Conservation (phyloP, 2,113 vertebrate genomes). For the Caranx ignobilis region DNA sequence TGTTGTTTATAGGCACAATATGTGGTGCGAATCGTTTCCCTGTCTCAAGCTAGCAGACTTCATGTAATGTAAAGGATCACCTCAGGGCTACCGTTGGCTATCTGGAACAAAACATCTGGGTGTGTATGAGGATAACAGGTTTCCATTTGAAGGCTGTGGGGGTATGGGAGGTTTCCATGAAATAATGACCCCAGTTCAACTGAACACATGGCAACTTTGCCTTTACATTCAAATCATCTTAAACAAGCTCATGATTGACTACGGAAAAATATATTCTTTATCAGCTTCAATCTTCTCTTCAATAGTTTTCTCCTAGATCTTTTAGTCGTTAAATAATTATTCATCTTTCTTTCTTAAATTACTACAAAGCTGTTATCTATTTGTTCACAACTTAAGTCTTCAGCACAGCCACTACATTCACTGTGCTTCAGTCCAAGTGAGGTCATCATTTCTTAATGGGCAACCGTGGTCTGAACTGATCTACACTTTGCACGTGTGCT, state of each 20-base stretch:
- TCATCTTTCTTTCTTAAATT: conserved; percentile 9
- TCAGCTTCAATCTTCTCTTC: neutral
- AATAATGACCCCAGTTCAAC: conserved; percentile 48
- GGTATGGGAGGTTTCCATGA: neutral
- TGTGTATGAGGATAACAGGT: conserved; percentile 33
- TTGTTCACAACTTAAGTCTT: conserved; percentile 32
- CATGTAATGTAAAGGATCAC: neutral
- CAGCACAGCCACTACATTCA: neutral
- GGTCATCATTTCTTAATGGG: conserved; percentile 44
- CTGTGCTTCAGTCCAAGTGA: conserved; percentile 39
- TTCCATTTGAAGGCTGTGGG: conserved; percentile 46
- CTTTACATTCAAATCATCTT: conserved; percentile 31
- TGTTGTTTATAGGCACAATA: conserved; percentile 76
- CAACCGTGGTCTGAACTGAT: conserved; percentile 33
- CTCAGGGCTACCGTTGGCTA: conserved; percentile 23
- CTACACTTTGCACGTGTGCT: neutral
- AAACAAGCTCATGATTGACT: conserved; percentile 23
- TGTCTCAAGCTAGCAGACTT: conserved; percentile 46
- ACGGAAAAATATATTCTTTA: conserved; percentile 57
- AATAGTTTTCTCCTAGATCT: neutral
- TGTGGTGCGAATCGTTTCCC: conserved; percentile 55
- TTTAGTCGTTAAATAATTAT: conserved; percentile 4
- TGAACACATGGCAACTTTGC: conserved; percentile 33
- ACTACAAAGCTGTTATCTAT: conserved; percentile 1
- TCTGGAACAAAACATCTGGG: conserved; percentile 30